These are phyloP conservation scores for Nothoprocta perdicaria DNA, from an alignment of 2,113 vertebrate species.

Conservation along the genomic window DNA sequence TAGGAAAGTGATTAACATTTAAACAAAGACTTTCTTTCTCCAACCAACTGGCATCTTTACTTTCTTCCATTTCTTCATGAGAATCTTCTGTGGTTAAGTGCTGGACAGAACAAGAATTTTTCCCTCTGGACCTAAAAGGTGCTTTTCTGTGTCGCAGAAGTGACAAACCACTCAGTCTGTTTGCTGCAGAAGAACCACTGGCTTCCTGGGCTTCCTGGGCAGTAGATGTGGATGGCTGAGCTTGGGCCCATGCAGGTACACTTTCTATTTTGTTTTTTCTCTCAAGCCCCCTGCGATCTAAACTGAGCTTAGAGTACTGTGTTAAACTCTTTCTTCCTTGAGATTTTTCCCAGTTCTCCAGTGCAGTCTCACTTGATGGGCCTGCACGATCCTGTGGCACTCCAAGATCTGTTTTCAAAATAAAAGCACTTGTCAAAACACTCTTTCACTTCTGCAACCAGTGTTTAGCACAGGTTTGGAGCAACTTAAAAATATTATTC, in stretches of 20 bases:
- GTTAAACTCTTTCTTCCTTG: slow-evolving; percentile 29
- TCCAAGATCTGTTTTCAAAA: slow-evolving; percentile 31
- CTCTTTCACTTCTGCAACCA: not conserved
- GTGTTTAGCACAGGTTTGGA: not conserved
- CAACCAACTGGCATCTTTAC: not conserved
- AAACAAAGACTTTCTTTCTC: slow-evolving; percentile 16
- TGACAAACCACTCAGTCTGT: not conserved
- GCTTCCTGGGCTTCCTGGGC: not conserved
- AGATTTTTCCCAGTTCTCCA: slow-evolving; percentile 18
- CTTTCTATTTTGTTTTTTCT: not conserved
- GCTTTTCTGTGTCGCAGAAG: not conserved
- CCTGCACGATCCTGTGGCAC: not conserved
- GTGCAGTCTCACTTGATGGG: slow-evolving; percentile 8
- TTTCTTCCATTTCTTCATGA: not conserved
- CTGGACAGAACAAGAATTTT: slow-evolving; percentile 43
- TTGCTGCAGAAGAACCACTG: not conserved
- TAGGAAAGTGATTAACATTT: not conserved
- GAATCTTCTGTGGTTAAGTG: not conserved
- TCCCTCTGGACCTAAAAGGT: not conserved
- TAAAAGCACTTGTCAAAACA: not conserved
- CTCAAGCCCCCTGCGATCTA: not conserved
- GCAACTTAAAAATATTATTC: not conserved
- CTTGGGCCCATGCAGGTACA: not conserved
- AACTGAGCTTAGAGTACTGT: not conserved
- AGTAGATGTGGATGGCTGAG: not conserved